Evolutionary conservation across 2,888 invertebrate genomes (phyloP).

Genomic region (Matsumyia berberina): DNA sequence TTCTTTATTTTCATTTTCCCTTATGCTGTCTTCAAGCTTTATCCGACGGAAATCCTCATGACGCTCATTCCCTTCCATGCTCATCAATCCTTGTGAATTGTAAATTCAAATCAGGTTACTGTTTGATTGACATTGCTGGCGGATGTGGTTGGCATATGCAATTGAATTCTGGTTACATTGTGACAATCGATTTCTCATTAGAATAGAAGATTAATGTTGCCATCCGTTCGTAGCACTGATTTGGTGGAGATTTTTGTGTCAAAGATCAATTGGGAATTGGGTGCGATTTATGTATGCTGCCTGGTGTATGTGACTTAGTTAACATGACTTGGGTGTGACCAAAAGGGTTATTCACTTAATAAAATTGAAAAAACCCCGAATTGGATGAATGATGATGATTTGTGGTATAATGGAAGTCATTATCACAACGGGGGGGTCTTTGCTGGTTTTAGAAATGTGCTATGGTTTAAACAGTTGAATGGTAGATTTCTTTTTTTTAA

Average conservation of each 20-base stretch:
- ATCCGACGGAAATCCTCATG: constrained; percentile 47
- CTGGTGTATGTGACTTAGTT: constrained; percentile 29
- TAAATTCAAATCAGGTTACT: constrained; percentile 76
- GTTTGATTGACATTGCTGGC: constrained; percentile 74
- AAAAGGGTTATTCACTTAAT: constrained; percentile 48
- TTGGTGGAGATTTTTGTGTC: constrained; percentile 60
- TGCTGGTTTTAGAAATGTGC: not conserved
- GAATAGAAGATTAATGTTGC: constrained; percentile 75
- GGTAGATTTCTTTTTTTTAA: too few relatives aligned
- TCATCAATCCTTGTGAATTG: constrained; percentile 76
- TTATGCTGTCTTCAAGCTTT: constrained; percentile 48
- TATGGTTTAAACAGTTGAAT: too few relatives aligned
- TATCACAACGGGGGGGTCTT: not conserved
- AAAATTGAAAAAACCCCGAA: constrained; percentile 36
- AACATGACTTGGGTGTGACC: constrained; percentile 44
- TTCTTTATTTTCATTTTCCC: constrained; percentile 67
- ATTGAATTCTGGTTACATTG: constrained; percentile 77
- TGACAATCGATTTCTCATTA: constrained; percentile 77
- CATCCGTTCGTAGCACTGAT: constrained; percentile 47
- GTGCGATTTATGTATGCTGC: constrained; percentile 18
- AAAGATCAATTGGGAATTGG: constrained; percentile 54
- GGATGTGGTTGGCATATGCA: constrained; percentile 76
- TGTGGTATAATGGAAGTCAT: constrained; percentile 22
- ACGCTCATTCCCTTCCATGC: constrained; percentile 56
- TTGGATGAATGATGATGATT: constrained; percentile 36